Base-by-base conservation (phyloP, 2,888 invertebrate species). In the Melanostoma scalare region DNA sequence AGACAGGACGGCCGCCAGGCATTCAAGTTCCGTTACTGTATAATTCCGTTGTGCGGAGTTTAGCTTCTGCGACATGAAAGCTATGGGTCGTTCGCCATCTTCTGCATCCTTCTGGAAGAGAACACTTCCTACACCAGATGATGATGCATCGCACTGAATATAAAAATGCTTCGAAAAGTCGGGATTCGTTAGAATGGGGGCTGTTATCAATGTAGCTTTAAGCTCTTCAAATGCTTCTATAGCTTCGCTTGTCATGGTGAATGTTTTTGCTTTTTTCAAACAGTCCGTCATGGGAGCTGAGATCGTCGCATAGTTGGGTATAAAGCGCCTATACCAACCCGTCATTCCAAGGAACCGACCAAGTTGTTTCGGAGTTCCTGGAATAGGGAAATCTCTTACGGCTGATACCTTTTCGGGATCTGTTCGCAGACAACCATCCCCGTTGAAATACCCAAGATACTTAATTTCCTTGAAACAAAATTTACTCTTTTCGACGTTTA, bases 391-490 rank as follows among this genome's bases (percentile, higher is more conserved):
- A 31, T 82, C 38, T 6, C 4, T 46, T 30, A 85, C 79, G 0
- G 85, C 78, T 5, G 67, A 71, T 2, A 82, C 42, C 35, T 85
- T 85, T 2, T 56, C 61, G 0, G 84, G 84, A 38, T 86, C 85
- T 0, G 78, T 81, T 1, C 60, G 53, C 3, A 84, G 67, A 9
- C 40, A 50, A 4, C 84, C 85, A 40, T 78, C 46, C 0, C 85
- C 85, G 3, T 80, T 75, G 0, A 86, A n/a, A n/a, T 84, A 79
- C 0, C 86, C 86, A 2, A 86, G 30, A 9, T 85, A 86, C 30
- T 82, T 71, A 3, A 73, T 73, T 2, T 56, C 75, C 3, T 58
- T 76, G 3, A 81, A 9, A 30, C 72, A 78, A 58, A 69, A 85
- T 48, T 80, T 69, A 9, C 81, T 81, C n/a, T 80, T 77, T 0